These are phyloP conservation scores for Ectobius pallidus DNA, from an alignment of 2,888 invertebrate genomes.

Conservation along the genomic window DNA sequence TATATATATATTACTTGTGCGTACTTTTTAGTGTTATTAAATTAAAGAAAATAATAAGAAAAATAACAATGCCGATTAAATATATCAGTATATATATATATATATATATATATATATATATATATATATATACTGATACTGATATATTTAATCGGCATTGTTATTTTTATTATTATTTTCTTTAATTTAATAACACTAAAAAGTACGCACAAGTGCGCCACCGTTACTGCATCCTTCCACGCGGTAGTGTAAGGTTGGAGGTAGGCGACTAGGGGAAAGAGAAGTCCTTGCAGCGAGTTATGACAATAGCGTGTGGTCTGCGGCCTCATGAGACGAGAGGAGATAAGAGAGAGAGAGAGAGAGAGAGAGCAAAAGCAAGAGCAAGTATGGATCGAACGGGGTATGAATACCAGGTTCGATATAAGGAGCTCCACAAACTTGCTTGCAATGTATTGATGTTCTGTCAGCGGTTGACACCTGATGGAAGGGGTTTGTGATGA, in stretches of 20 bases:
- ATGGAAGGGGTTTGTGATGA: not conserved
- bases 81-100: no score
- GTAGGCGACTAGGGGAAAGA: conserved; percentile 19
- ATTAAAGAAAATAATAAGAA: no score
- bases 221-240: conserved; percentile 14
- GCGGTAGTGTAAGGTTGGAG: conserved; percentile 21
- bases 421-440: not conserved
- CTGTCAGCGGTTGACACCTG: not conserved
- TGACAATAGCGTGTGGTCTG: conserved; percentile 20
- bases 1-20: no score
- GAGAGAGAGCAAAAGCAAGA: no score
- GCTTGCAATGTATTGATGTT: not conserved
- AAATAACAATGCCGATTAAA: no score
- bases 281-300: conserved; percentile 21
- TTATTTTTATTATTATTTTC: no score
- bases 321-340: not conserved
- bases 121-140: no score
- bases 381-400: conserved; percentile 15
- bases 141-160: no score
- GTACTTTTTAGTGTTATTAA: no score
- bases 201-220: no score
- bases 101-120: no score
- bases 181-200: no score
- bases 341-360: conserved; percentile 18
- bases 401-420: conserved; percentile 10